A percentile compares a stretch with the other conserved stretches of the same genome.
phyloP scores from a whole-genome alignment of 2,888 invertebrate genomes.

The Eledona agricola region DNA sequence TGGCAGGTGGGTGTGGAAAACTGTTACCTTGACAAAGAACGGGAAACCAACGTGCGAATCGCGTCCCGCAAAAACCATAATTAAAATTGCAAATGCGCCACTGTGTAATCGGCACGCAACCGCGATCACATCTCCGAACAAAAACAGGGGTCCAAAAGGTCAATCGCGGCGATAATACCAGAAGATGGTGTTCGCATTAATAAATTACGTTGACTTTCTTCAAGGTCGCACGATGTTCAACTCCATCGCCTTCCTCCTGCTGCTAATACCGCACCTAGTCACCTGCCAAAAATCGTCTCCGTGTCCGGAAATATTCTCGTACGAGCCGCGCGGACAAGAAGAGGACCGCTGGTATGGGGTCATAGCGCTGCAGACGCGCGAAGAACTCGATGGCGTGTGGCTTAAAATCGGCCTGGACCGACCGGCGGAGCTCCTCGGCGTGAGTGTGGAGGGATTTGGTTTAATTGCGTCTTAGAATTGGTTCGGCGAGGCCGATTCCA shows the following conservation, averaged over 20 bases:
- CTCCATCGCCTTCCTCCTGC: neutral
- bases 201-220: conserved; percentile 1
- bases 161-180: too few species aligned
- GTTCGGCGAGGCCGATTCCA: conserved; percentile 68
- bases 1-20: too few species aligned
- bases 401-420: conserved; percentile 68
- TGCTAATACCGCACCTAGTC: conserved; percentile 11
- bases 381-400: conserved; percentile 69
- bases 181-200: conserved; percentile 26
- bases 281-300: conserved; percentile 58
- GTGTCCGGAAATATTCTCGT: conserved; percentile 66
- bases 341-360: conserved; percentile 70
- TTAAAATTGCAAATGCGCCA: too few species aligned
- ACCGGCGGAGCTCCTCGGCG: conserved; percentile 70
- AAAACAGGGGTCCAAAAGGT: too few species aligned
- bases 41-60: too few species aligned
- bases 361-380: conserved; percentile 66
- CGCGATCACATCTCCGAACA: too few species aligned
- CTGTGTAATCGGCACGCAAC: too few species aligned
- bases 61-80: too few species aligned
- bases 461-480: conserved; percentile 53
- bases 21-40: too few species aligned
- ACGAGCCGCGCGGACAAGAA: conserved; percentile 57
- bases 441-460: conserved; percentile 45
- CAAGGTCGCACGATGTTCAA: conserved; percentile 9